Evolutionary conservation across 2,797 vertebrate genomes (phyloP), one percentile per base, ranked within the genome.

Genomic region (Fistularia tabacaria): DNA sequence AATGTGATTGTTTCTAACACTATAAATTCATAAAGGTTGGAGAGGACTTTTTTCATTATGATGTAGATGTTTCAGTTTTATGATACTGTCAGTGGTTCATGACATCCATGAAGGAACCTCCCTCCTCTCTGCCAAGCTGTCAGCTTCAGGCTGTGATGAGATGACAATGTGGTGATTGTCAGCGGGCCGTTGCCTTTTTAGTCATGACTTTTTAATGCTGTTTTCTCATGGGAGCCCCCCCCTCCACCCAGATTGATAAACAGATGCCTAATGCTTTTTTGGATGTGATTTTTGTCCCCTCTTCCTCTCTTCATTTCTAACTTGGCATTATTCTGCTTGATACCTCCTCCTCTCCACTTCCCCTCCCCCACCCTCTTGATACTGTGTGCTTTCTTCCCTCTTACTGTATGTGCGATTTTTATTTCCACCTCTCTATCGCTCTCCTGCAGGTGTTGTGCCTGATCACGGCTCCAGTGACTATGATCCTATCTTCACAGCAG

Each of bases 401-500:
- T 39, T 40, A 41, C 49, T 46, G 37, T 49, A 49, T 56, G 14
- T 4, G 8, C n/a, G 8, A 9, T 14, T 40, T 2, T 9, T n/a
- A 9, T 13, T 9, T 11, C 11, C 8, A 36, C 39, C 45, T 54
- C 7, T 43, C 9, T 54, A 8, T 49, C 11, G 48, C 10, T 43
- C n/a, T 43, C 51, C 51, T 66, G 57, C 80, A 98, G 95, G 93
- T 97, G 46, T 70, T 98, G 60, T 98, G 95, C 73, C 93, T 98
- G 85, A 98, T 98, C 88, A 97, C 95, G 0, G 95, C 95, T 7
- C 95, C 95, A 0, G 95, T 98, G 69, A 97, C 95, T 63, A 96
- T 98, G 95, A 96, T 98, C 81, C 90, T 98, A 45, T 93, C 92
- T n/a, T 96, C 94, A 2, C 95, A 98, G 79, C 95, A 97, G 84